phyloP scores from a whole-genome alignment of 2,113 vertebrate genomes.

The Prionailurus bengalensis region DNA sequence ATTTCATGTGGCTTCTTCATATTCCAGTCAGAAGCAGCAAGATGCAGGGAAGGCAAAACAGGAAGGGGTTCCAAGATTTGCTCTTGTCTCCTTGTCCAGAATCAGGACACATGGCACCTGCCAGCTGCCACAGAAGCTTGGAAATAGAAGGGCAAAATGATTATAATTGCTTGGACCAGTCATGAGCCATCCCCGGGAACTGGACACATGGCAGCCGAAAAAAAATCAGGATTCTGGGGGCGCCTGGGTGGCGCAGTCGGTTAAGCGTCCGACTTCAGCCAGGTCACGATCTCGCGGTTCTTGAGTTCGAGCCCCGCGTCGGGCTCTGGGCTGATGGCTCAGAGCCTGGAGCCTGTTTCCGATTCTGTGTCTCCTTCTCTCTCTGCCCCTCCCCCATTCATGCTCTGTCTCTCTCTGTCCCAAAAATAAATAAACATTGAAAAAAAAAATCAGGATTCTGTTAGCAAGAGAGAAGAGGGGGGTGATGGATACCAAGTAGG shows the following conservation, averaged over 20 bases:
- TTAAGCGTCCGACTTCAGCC: too few species aligned
- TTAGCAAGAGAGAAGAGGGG: background rate
- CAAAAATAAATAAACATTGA: too few species aligned
- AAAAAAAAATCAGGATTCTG: background rate
- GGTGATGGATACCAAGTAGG: background rate
- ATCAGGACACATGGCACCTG: background rate
- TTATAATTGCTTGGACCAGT: background rate
- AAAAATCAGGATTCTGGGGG: background rate
- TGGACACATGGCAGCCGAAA: background rate
- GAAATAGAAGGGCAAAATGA: background rate
- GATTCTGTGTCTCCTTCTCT: too few species aligned
- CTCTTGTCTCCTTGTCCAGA: background rate
- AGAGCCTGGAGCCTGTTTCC: too few species aligned
- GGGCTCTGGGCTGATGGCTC: too few species aligned
- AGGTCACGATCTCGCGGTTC: too few species aligned
- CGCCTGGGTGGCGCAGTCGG: too few species aligned
- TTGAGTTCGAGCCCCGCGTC: too few species aligned
- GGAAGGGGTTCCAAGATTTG: background rate
- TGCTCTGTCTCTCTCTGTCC: too few species aligned
- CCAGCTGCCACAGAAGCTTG: background rate
- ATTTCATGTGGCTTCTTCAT: background rate
- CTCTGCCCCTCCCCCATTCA: too few species aligned
- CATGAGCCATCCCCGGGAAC: background rate
- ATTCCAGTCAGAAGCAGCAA: background rate
- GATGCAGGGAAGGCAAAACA: background rate